Percentiles rank a stretch among this genome's conserved stretches.
phyloP scores from a whole-genome alignment of 1,140 invertebrate species.

The Polypedilum pembai region DNA sequence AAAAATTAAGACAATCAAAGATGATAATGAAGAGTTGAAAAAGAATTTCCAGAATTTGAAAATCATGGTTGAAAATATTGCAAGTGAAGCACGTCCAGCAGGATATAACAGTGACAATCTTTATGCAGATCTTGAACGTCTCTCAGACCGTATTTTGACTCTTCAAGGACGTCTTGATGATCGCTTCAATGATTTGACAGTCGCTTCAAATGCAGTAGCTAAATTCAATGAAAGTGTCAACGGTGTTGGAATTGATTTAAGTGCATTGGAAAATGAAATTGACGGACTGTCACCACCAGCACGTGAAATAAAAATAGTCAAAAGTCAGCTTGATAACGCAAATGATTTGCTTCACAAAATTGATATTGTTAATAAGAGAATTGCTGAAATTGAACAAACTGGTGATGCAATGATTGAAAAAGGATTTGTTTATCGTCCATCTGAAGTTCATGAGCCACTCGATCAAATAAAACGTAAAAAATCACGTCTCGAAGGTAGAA shows the following conservation, averaged over 20 bases:
- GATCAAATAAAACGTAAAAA: slow-evolving; percentile 69
- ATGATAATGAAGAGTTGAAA: slow-evolving; percentile 65
- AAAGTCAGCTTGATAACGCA: slow-evolving; percentile 73
- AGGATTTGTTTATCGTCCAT: slow-evolving; percentile 74
- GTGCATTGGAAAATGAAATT: slow-evolving; percentile 73
- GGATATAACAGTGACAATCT: slow-evolving; percentile 67
- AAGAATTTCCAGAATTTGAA: slow-evolving; percentile 68
- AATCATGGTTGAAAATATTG: slow-evolving; percentile 64
- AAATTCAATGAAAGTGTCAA: slow-evolving; percentile 84
- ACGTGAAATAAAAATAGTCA: slow-evolving; percentile 76
- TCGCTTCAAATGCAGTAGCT: slow-evolving; percentile 75
- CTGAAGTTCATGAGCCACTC: slow-evolving; percentile 67
- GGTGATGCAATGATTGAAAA: slow-evolving; percentile 71
- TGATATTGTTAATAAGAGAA: slow-evolving; percentile 57
- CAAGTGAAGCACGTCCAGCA: slow-evolving; percentile 57
- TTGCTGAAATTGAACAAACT: slow-evolving; percentile 61
- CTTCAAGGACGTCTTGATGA: slow-evolving; percentile 70
- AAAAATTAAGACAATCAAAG: slow-evolving; percentile 66
- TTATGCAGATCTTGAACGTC: slow-evolving; percentile 65
- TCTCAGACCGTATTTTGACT: slow-evolving; percentile 70
- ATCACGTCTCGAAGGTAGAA: slow-evolving; percentile 67
- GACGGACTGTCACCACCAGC: slow-evolving; percentile 77
- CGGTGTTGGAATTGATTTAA: slow-evolving; percentile 62
- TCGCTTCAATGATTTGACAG: slow-evolving; percentile 71
- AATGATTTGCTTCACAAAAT: slow-evolving; percentile 59